Evolutionary conservation across 2,888 invertebrate species (phyloP), one percentile per base, ranked within the genome.

Genomic region (Drosophila kuntzei): DNA sequence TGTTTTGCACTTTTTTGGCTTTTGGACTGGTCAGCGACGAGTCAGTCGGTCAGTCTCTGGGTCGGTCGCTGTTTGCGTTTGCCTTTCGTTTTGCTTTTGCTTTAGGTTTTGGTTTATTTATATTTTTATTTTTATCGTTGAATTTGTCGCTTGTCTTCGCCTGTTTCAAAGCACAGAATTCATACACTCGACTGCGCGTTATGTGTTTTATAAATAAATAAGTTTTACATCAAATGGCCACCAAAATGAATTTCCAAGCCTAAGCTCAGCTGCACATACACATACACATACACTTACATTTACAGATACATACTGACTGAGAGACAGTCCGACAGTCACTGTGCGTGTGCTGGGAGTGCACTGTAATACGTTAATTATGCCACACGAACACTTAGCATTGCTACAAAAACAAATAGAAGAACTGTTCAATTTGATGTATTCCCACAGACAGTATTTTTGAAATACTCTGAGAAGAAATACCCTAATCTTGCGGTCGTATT

Each of bases 171-270:
- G 76, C 70, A 70, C 64, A 34, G 36, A 68, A 65, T 81, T 81
- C 74, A 85, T 85, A 85, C 82, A 85, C 86, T 88, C 64, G 88
- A 82, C 77, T 88, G 88, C 82, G 71, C 77, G 76, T 57, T 76
- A 71, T 72, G 68, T 69, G 69, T 60, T 77, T 79, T 88, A 82
- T 76, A 82, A 87, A 81, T 81, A 82, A 82, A 72, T 81, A 67
- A 72, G 67, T 64, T 72, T 82, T 62, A 72, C 78, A 66, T 61
- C 47, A 60, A 70, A 80, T 70, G 67, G 70, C 76, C 70, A 82
- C 64, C 61, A 27, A 80, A 80, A 76, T 82, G 64, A 70, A 82
- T 76, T 72, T 86, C 65, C 60, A 67, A 77, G 68, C 73, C 75
- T 54, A 82, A 76, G 79, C 80, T 62, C 47, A 80, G 79, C 51